A percentile compares a stretch with the other conserved stretches of the same genome.
phyloP scores from a whole-genome alignment of 2,113 vertebrate species.

The Myiagra hebetior region DNA sequence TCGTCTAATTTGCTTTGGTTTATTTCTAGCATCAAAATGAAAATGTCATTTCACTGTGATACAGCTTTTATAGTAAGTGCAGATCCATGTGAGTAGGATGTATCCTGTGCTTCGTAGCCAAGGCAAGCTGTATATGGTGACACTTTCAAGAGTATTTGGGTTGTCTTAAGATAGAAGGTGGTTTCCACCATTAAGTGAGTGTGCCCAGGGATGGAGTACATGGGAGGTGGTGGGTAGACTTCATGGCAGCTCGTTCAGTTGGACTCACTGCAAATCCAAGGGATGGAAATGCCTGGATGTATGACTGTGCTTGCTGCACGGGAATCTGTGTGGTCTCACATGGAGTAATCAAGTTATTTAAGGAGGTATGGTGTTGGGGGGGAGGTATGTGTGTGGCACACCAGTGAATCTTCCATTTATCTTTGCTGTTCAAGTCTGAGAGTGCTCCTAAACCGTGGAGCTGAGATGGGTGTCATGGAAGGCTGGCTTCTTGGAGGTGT shows the following conservation, averaged over 20 bases:
- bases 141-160: constrained; percentile 23
- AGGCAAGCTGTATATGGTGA: constrained; percentile 9
- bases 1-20: constrained; percentile 46
- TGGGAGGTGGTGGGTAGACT: neutral
- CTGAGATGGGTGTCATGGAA: neutral
- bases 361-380: neutral
- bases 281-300: neutral
- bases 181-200: neutral
- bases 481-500: neutral
- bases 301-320: neutral
- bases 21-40: constrained; percentile 57
- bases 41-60: neutral
- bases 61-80: constrained; percentile 36
- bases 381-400: neutral
- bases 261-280: neutral
- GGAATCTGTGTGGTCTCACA: neutral
- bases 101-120: neutral
- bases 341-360: neutral
- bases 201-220: neutral
- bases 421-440: neutral
- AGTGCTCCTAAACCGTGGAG: neutral
- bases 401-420: neutral
- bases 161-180: constrained; percentile 6
- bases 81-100: constrained; percentile 38
- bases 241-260: neutral